Evolutionary conservation across 2,888 invertebrate genomes (phyloP).

Genomic region (Nomada lathburiana): DNA sequence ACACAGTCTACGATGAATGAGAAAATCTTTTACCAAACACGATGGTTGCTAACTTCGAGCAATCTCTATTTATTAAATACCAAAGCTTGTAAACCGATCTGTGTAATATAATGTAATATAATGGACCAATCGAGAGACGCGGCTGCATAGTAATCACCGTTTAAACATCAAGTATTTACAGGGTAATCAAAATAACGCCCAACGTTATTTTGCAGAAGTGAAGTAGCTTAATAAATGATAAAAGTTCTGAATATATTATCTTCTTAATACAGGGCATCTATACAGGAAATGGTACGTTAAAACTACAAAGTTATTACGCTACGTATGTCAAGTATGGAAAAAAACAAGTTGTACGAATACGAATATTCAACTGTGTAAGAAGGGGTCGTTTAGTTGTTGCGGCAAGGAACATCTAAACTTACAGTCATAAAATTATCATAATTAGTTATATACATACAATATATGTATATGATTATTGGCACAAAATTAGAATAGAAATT

Average conservation of each 20-base stretch:
- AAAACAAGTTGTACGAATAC: constrained; percentile 38
- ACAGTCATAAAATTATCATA: constrained; percentile 35
- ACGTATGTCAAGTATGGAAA: constrained; percentile 34
- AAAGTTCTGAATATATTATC: constrained; percentile 48
- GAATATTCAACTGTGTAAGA: constrained; percentile 52
- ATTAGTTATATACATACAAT: constrained; percentile 39
- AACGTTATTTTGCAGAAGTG: constrained; percentile 45
- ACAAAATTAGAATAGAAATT: constrained; percentile 68
- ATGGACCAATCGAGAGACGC: constrained; percentile 33
- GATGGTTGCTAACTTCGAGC: not conserved
- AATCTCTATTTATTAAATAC: not conserved
- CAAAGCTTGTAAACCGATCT: constrained; percentile 21
- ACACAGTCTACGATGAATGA: constrained; percentile 16
- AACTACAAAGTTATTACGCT: constrained; percentile 45
- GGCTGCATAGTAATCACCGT: constrained; percentile 20
- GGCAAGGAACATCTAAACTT: constrained; percentile 47
- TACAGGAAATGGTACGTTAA: constrained; percentile 46
- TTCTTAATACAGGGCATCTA: constrained; percentile 55
- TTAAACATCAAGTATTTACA: constrained; percentile 63
- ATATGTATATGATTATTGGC: constrained; percentile 61
- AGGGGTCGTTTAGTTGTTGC: constrained; percentile 46
- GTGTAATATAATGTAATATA: not conserved
- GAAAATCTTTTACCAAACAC: not conserved
- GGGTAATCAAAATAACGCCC: constrained; percentile 64
- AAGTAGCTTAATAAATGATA: constrained; percentile 54